phyloP scores from a whole-genome alignment of 2,797 vertebrate genomes.

The Aldrovandia affinis region DNA sequence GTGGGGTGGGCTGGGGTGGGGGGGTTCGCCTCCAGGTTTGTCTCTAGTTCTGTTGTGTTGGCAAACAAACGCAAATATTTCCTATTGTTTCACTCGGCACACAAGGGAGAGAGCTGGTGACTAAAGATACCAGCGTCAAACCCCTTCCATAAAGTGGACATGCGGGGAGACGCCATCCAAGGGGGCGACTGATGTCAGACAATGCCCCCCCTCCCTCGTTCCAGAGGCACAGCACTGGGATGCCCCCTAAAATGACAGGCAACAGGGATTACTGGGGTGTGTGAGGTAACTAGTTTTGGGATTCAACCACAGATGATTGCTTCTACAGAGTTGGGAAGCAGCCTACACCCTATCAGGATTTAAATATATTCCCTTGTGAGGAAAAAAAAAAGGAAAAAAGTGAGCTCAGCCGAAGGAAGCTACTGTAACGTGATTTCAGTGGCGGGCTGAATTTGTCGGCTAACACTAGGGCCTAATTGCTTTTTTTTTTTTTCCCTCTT shows the following conservation, averaged over 20 bases:
- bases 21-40: not conserved
- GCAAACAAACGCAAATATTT: slow-evolving; percentile 12
- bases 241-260: not conserved
- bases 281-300: not conserved
- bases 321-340: no score
- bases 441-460: not conserved
- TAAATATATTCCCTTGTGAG: slow-evolving; percentile 50
- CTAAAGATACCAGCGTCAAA: not conserved
- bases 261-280: not conserved
- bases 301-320: not conserved
- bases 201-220: not conserved
- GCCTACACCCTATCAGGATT: slow-evolving; percentile 43
- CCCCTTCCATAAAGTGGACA: not conserved
- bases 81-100: not conserved
- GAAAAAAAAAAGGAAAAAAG: slow-evolving; percentile 29
- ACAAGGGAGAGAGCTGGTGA: slow-evolving; percentile 1
- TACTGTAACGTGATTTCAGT: slow-evolving; percentile 40
- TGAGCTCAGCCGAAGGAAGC: not conserved
- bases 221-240: not conserved
- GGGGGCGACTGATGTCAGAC: not conserved
- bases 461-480: slow-evolving; percentile 1
- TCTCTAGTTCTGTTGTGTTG: slow-evolving; percentile 11
- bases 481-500: slow-evolving; percentile 39
- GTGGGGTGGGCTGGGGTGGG: not conserved
- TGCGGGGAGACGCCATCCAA: not conserved